Conservation (phyloP, 2,888 invertebrate genomes). For the Euplagia quadripunctaria region DNA sequence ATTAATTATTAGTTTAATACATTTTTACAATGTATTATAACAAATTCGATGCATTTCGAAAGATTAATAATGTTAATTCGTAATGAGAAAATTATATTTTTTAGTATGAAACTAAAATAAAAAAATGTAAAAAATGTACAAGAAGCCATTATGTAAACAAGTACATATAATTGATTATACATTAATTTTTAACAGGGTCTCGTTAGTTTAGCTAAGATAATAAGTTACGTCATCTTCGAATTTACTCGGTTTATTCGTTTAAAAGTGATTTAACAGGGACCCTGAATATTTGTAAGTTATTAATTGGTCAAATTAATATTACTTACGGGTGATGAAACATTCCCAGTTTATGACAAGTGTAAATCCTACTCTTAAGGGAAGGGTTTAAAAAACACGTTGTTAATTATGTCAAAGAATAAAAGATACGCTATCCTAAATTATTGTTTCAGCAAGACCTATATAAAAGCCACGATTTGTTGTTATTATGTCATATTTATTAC, state of each 20-base stretch:
- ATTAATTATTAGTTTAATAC: constrained; percentile 1
- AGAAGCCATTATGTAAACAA: constrained; percentile 41
- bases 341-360: constrained; percentile 40
- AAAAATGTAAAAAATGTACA: constrained; percentile 6
- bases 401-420: constrained; percentile 25
- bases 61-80: constrained; percentile 21
- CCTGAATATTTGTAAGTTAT: constrained; percentile 45
- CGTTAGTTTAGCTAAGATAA: constrained; percentile 34
- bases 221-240: constrained; percentile 30
- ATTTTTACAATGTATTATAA: not conserved
- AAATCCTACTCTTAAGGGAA: constrained; percentile 30
- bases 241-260: constrained; percentile 19
- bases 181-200: constrained; percentile 44
- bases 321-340: constrained; percentile 38
- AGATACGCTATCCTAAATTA: constrained; percentile 50
- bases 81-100: constrained; percentile 27
- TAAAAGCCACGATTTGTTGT: constrained; percentile 71
- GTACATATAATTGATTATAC: constrained; percentile 34
- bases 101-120: constrained; percentile 12
- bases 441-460: constrained; percentile 58
- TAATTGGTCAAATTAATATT: constrained; percentile 39
- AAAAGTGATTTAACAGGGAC: constrained; percentile 31
- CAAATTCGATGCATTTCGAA: constrained; percentile 43
- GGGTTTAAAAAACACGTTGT: constrained; percentile 19
- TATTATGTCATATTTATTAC: constrained; percentile 81